Base-by-base conservation (phyloP, 2,113 vertebrate genomes). In the Sander lucioperca region DNA sequence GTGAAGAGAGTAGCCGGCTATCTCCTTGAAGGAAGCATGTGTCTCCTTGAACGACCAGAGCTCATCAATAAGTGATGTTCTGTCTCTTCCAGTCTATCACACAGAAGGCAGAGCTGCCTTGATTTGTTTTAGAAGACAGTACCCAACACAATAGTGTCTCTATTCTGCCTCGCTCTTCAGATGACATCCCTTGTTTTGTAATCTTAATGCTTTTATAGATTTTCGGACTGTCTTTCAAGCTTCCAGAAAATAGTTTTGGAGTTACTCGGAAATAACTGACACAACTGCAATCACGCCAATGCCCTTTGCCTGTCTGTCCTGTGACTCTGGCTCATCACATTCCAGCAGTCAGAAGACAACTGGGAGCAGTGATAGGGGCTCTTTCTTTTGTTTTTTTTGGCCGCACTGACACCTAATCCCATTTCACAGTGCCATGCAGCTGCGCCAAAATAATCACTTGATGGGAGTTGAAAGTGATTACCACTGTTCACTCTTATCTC, bases 391-490 rank as follows among this genome's bases (percentile, higher is more conserved):
- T 82, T 81, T 85, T 27, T 84, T 86, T 59, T 82, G 79, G 86
- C 77, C 69, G 16, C 82, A 85, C 77, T 89, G 87, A 93, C 93
- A 88, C 83, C 77, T 93, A 94, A 95, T 95, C 93, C 90, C 84
- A 90, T 94, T 93, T 91, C 84, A 92, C 87, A 88, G 86, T 81
- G 82, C 83, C 79, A 80, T 73, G 80, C 79, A 79, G 81, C 88
- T 53, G 48, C 15, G 84, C 86, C 91, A 92, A 77, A 92, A 92
- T 88, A 94, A 94, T 93, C 93, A 93, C 92, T 93, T 91, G 90
- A 93, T 91, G 91, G 92, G 85, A 93, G 92, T 89, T 92, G 86
- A 93, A 92, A 92, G 92, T 93, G 92, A 94, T 95, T 94, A 93
- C 77, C 86, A 85, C 88, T 91, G 93, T 91, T 93, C 84, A 53